Evolutionary conservation across 2,888 invertebrate genomes (phyloP).

Genomic region (Bursaphelenchus okinawaensis): DNA sequence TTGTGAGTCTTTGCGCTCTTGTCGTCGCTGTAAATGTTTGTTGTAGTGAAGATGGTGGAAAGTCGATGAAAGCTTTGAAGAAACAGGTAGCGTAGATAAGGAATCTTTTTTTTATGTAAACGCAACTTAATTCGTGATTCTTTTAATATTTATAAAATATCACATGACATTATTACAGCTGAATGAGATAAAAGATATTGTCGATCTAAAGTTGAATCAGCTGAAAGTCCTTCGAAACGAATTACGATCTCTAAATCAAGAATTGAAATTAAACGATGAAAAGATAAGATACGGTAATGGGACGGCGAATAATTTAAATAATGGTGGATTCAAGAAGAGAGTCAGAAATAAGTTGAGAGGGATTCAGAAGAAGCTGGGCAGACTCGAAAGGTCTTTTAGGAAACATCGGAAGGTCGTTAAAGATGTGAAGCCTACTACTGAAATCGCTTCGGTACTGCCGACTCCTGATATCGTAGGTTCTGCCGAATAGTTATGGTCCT

Average conservation of each 20-base stretch:
- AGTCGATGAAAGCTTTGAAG: background rate
- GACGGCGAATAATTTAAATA: background rate
- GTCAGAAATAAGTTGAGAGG: background rate
- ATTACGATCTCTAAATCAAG: conserved; percentile 13
- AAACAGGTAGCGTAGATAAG: too few species aligned
- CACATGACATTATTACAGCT: too few species aligned
- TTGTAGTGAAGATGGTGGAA: background rate
- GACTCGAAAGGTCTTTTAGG: background rate
- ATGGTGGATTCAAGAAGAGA: background rate
- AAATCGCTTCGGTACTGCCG: too few species aligned
- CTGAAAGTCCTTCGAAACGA: conserved; percentile 15
- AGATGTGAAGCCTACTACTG: too few species aligned
- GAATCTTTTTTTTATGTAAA: too few species aligned
- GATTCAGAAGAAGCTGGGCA: background rate
- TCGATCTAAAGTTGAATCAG: background rate
- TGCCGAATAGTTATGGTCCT: too few species aligned
- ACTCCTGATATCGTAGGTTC: background rate
- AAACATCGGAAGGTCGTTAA: background rate
- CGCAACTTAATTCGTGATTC: too few species aligned
- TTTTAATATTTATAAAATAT: too few species aligned
- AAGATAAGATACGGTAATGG: background rate
- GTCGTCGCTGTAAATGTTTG: too few species aligned
- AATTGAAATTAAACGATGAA: conserved; percentile 8
- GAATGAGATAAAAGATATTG: background rate
- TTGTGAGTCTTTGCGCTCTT: too few species aligned